Evolutionary conservation across 2,888 invertebrate species (phyloP).

Genomic region (Pandemis heparana): DNA sequence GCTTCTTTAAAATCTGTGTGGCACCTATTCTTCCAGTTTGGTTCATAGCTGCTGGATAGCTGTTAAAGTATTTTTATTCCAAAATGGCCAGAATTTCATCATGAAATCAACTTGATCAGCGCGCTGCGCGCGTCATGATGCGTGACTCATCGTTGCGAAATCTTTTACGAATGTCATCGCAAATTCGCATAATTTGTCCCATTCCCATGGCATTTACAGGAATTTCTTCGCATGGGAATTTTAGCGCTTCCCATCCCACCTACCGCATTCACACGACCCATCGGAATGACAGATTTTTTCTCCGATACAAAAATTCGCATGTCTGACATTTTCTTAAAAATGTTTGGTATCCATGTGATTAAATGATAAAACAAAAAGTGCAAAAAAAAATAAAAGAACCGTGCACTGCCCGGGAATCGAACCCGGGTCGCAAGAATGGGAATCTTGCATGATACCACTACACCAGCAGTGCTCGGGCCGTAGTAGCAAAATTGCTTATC

Average conservation of each 20-base stretch:
- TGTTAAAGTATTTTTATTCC: not conserved
- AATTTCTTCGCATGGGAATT: conserved; percentile 64
- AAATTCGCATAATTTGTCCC: conserved; percentile 68
- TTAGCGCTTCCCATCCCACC: conserved; percentile 57
- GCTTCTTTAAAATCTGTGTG: too few relatives aligned
- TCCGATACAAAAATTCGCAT: conserved; percentile 37
- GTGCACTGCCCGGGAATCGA: conserved; percentile 97
- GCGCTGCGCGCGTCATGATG: conserved; percentile 15
- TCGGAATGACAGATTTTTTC: conserved; percentile 40
- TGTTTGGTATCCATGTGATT: conserved; percentile 22
- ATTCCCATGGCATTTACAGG: conserved; percentile 72
- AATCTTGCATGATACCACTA: conserved; percentile 99
- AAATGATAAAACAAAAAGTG: conserved; percentile 19
- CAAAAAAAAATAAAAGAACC: conserved; percentile 19
- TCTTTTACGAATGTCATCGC: conserved; percentile 45
- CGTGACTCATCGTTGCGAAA: conserved; percentile 45
- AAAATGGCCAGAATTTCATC: not conserved
- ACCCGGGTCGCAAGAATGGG: conserved; percentile 99
- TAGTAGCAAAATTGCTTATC: conserved; percentile 19
- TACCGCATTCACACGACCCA: conserved; percentile 43
- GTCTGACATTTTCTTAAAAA: conserved; percentile 30
- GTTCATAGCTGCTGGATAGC: too few relatives aligned
- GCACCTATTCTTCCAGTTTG: too few relatives aligned
- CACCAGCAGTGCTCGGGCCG: conserved; percentile 93
- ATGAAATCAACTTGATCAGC: conserved; percentile 21